Base-by-base conservation (phyloP, 2,113 vertebrate species). In the Hippocampus comes region DNA sequence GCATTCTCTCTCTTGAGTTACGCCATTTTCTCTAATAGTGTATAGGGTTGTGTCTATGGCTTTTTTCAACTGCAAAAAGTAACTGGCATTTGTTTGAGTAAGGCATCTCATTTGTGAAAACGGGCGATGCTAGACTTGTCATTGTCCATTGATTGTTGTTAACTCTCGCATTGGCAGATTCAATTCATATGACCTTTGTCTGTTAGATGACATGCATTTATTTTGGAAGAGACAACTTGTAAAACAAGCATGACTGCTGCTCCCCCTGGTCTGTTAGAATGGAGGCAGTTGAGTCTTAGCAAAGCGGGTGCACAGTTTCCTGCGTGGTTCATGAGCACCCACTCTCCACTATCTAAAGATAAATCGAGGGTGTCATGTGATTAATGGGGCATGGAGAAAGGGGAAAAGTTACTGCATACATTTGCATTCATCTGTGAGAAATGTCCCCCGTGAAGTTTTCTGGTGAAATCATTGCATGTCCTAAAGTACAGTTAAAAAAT, bases 361-460 rank as follows among this genome's bases (percentile, higher is more conserved):
- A 55, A 68, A 53, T 34, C 27, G 38, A 21, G 17, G 25, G 43
- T 49, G 66, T 51, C 25, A 10, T 14, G 46, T 49, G 66, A 67
- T 67, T 53, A 67, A 67, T 67, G 48, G 66, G 27, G 14, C 18
- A 34, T 67, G 66, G 34, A 34, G 18, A 11, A 51, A 20, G 48
- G n/a, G 5, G n/a, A 48, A 20, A 34, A 12, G n/a, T 27, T 67
- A 10, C 43, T 57, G 55, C 41, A 60, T 59, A 23, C 34, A 43
- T 38, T 59, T 70, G 41, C 57, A 60, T 60, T 60, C 27, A 60
- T 60, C 57, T 30, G 25, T 27, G 57, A 60, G 25, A 57, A 60
- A 60, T 60, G 25, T 57, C 23, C 12, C 25, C 5, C 17, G 25
- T 60, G 4, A 30, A 59, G 23, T 60, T 60, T 60, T 60, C 57